phyloP scores from a whole-genome alignment of 30 jellyfish, hydroid and myxozoan species.

The Calvadosia cruxmelitensis region DNA sequence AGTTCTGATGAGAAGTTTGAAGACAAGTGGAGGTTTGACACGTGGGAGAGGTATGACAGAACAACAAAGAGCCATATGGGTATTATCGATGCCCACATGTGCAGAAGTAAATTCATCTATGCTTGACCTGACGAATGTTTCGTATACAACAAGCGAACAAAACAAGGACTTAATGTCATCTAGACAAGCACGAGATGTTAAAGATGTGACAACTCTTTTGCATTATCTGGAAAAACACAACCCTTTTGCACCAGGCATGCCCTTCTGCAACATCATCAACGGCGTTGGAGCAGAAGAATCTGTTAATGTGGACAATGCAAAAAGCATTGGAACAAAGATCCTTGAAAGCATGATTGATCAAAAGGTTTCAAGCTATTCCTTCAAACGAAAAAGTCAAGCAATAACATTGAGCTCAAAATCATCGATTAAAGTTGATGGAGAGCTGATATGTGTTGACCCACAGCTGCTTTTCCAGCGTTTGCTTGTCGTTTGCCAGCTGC shows the following conservation, averaged over 20 bases:
- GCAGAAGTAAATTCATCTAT: constrained; percentile 18
- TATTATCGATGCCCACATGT: constrained; percentile 17
- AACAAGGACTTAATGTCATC: constrained; percentile 21
- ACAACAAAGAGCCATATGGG: constrained; percentile 10
- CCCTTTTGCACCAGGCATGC: constrained; percentile 14
- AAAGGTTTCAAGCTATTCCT: neutral
- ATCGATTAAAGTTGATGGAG: neutral
- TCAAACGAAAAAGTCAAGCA: constrained; percentile 5
- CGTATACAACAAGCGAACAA: constrained; percentile 22
- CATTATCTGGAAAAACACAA: constrained; percentile 4
- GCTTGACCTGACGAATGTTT: constrained; percentile 12
- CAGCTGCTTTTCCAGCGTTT: constrained; percentile 9
- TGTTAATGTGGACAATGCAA: constrained; percentile 20
- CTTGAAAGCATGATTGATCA: neutral
- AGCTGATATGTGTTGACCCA: constrained; percentile 3
- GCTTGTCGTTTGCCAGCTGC: neutral
- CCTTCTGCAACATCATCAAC: constrained; percentile 8
- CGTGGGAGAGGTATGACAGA: constrained; percentile 24
- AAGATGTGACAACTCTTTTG: constrained; percentile 8
- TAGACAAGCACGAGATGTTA: constrained; percentile 15
- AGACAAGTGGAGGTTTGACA: constrained; percentile 21
- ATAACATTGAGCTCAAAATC: neutral
- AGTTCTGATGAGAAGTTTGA: constrained; percentile 34
- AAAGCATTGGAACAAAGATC: neutral
- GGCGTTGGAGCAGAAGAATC: constrained; percentile 17